Conservation (phyloP, 2,113 vertebrate genomes). For the Saguinus imperator region DNA sequence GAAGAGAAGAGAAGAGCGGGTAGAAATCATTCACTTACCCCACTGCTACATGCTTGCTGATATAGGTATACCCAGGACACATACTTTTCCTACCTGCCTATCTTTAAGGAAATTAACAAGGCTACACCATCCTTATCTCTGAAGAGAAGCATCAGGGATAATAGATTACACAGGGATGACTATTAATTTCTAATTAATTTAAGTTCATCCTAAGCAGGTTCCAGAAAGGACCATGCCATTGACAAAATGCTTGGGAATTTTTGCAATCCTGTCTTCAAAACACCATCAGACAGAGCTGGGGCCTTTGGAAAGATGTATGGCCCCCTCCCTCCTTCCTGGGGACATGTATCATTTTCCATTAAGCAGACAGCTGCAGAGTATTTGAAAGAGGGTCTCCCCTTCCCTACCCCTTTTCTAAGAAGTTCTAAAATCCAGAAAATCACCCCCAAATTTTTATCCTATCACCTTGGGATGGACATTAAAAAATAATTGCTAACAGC, state of each 20-base stretch:
- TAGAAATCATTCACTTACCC: not conserved
- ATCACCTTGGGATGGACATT: slow-evolving; percentile 21
- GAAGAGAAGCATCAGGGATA: not conserved
- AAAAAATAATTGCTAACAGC: slow-evolving; percentile 79
- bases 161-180: not conserved
- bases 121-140: not conserved
- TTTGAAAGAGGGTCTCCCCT: not conserved
- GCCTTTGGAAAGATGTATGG: not conserved
- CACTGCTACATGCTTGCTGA: not conserved
- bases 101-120: not conserved
- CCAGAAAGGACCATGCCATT: not conserved
- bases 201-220: not conserved
- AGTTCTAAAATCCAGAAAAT: slow-evolving; percentile 55
- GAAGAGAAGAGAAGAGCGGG: not conserved
- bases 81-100: too few species aligned
- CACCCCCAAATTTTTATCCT: not conserved
- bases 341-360: slow-evolving; percentile 13
- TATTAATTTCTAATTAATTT: slow-evolving; percentile 40
- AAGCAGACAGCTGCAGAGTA: slow-evolving; percentile 25
- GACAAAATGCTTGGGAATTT: slow-evolving; percentile 38
- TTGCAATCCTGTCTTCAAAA: not conserved
- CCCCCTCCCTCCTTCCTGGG: not conserved
- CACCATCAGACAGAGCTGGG: not conserved
- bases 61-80: too few species aligned
- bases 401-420: not conserved